A percentile compares a stretch with the other conserved stretches of the same genome.
phyloP scores from a whole-genome alignment of 2,888 invertebrate species.

The Hartigia nigra region DNA sequence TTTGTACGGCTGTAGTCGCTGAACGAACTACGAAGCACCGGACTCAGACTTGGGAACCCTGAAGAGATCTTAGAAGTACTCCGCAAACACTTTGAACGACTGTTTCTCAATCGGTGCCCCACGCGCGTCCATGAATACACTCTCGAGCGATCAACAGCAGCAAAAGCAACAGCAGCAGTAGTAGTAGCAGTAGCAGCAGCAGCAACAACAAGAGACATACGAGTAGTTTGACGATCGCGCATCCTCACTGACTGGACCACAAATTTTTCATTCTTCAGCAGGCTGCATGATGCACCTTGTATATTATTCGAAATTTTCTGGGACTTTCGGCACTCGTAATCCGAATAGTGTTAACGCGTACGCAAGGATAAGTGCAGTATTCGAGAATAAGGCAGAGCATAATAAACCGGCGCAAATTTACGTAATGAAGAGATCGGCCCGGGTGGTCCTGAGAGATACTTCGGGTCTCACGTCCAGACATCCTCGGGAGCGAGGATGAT shows the following conservation, averaged over 20 bases:
- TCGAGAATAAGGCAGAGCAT: not conserved
- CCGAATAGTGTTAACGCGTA: not conserved
- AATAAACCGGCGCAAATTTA: conserved; percentile 7
- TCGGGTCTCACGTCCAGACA: not conserved
- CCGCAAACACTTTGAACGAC: conserved; percentile 47
- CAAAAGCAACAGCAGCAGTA: not conserved
- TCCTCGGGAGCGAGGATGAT: conserved; percentile 8
- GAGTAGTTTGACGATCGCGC: not conserved
- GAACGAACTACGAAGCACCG: conserved; percentile 10
- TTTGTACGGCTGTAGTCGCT: conserved; percentile 35
- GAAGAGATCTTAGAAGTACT: conserved; percentile 48
- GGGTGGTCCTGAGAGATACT: conserved; percentile 47
- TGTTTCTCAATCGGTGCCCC: conserved; percentile 47
- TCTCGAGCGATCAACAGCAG: not conserved
- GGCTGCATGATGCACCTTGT: accelerated
- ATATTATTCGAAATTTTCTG: not conserved
- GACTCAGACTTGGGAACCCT: conserved; percentile 16
- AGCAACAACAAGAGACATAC: not conserved
- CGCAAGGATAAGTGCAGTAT: not conserved
- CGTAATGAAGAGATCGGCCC: conserved; percentile 48
- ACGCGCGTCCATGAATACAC: conserved; percentile 16
- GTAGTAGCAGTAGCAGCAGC: not conserved
- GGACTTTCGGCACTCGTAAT: not conserved
- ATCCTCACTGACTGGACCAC: not conserved
- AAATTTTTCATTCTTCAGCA: not conserved